phyloP scores from a whole-genome alignment of 2,888 invertebrate species.

The Resseliella maxima region DNA sequence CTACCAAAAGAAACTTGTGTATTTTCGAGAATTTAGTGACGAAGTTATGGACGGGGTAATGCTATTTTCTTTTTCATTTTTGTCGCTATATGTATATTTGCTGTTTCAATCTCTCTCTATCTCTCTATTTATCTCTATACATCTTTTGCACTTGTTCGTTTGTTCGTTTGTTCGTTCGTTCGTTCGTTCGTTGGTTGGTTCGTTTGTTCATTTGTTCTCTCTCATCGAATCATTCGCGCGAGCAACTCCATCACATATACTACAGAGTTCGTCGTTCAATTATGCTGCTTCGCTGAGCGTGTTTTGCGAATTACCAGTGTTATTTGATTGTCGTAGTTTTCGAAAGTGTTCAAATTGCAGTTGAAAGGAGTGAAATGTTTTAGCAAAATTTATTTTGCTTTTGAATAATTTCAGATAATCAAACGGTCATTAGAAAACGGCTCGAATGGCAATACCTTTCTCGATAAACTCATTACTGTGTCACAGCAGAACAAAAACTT shows the following conservation, averaged over 20 bases:
- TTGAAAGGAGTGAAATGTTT: constrained; percentile 20
- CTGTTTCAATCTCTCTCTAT: not conserved
- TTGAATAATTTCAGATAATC: constrained; percentile 53
- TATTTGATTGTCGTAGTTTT: constrained; percentile 36
- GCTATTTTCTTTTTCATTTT: not conserved
- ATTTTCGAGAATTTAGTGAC: constrained; percentile 30
- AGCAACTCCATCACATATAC: not conserved
- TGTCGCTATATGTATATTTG: not conserved
- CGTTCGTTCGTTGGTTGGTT: not conserved
- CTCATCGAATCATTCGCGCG: not conserved
- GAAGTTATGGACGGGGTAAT: constrained; percentile 53
- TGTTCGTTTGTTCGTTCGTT: too few relatives aligned
- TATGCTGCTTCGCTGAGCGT: constrained; percentile 47
- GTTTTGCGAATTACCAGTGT: constrained; percentile 40
- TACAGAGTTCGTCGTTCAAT: not conserved
- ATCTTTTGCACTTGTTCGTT: too few relatives aligned
- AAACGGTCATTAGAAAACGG: constrained; percentile 51
- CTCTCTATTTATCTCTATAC: not conserved
- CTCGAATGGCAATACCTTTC: constrained; percentile 11
- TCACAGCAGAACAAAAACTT: constrained; percentile 40
- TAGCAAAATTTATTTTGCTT: not conserved
- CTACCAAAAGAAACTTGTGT: constrained; percentile 30
- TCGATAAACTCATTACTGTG: constrained; percentile 24
- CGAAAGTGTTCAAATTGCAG: constrained; percentile 37
- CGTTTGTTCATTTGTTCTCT: not conserved